Evolutionary conservation across 2,113 vertebrate genomes (phyloP), one percentile per base, ranked within the genome.

Genomic region (Hirundichthys speculiger): DNA sequence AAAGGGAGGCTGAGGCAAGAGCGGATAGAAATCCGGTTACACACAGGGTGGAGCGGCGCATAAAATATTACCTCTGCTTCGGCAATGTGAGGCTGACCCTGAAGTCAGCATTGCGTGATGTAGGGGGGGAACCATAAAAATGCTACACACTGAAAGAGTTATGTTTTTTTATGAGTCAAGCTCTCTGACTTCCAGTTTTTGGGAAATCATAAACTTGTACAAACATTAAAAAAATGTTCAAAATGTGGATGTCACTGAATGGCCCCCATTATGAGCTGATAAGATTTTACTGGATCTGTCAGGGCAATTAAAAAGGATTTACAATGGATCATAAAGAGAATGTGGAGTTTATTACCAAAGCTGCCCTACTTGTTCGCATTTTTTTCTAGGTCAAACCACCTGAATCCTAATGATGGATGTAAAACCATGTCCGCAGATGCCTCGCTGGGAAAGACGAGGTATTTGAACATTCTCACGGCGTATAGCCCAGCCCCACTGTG

Each of bases 171-270:
- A 86, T 5, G 73, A 81, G 58, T 41, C 22, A 4, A 62, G 64
- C 73, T 50, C 69, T 65, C 80, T 58, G 19, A 85, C 80, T 87
- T 87, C 82, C 84, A 84, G 70, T 73, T 85, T 85, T 73, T 38
- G 58, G 87, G 83, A 88, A 91, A 88, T 77, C 77, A 69, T 89
- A 87, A 89, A 89, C 43, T 80, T 84, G 57, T 14, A 13, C 58
- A 74, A 90, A 89, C 66, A 74, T 67, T 22, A 62, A 74, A 82
- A 53, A 82, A 75, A 49, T 61, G 45, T 30, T 55, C 51, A 64
- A 64, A 77, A 63, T 27, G 56, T 71, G 74, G 58, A 80, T 64
- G 68, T 76, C 72, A 86, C 2, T 68, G 72, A 81, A 64, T 70
- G 73, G 69, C 66, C 61, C 16, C 58, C 46, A 73, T 78, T 84